Conservation (phyloP, 2,888 invertebrate genomes). For the Oligia fasciuncula region DNA sequence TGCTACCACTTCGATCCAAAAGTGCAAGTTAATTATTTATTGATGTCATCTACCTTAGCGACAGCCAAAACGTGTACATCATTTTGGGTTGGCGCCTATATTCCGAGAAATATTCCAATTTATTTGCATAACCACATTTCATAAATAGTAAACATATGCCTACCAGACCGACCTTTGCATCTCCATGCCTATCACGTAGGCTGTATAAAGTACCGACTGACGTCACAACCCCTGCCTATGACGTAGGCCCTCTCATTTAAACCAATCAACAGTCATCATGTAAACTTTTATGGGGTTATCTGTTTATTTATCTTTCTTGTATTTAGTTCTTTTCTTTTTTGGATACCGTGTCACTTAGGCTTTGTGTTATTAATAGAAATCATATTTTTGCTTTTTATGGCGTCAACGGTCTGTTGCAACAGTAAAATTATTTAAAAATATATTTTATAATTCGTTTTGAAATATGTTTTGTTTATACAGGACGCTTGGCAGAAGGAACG, state of each 20-base stretch:
- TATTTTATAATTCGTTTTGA: background rate
- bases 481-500: background rate
- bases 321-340: background rate
- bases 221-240: constrained; percentile 15
- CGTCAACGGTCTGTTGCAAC: background rate
- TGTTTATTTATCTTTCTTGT: background rate
- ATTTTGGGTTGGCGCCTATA: background rate
- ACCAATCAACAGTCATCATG: background rate
- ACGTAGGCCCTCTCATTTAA: constrained; percentile 18
- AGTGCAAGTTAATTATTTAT: background rate
- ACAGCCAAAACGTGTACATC: background rate
- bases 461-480: background rate
- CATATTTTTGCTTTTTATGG: background rate
- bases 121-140: background rate
- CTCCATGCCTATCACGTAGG: constrained; percentile 4
- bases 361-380: background rate
- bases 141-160: background rate
- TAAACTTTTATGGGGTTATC: constrained; percentile 1
- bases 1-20: too few relatives aligned
- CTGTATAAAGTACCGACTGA: constrained; percentile 7
- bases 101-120: background rate
- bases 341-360: background rate
- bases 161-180: background rate
- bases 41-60: too few relatives aligned
- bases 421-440: background rate